A percentile compares a stretch with the other conserved stretches of the same genome.
Evolutionary conservation across 2,113 vertebrate genomes (phyloP).

Genomic region (Hystrix cristata): DNA sequence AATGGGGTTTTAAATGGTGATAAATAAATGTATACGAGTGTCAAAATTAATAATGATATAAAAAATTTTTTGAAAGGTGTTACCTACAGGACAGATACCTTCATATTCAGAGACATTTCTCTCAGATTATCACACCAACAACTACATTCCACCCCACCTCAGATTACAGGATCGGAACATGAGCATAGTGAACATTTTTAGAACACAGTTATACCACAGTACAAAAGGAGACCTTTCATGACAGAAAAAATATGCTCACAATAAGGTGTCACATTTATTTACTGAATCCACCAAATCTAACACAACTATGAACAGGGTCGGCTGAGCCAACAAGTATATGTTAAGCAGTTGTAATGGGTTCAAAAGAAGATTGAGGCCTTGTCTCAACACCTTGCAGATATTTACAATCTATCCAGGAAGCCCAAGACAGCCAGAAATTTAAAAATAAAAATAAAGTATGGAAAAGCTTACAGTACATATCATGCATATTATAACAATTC

Average conservation of each 20-base stretch:
- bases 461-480: background rate
- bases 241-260: background rate
- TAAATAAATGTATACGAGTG: background rate
- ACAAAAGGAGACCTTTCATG: background rate
- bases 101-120: background rate
- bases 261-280: background rate
- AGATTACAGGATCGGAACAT: background rate
- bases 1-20: background rate
- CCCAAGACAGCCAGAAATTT: background rate
- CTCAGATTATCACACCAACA: background rate
- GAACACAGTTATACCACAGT: background rate
- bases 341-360: background rate
- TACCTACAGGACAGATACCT: background rate
- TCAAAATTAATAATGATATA: background rate
- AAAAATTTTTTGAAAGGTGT: background rate
- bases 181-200: background rate
- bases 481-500: background rate
- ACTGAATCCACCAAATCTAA: background rate
- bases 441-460: constrained; percentile 7
- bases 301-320: background rate
- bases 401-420: background rate
- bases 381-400: background rate
- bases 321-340: background rate
- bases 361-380: background rate
- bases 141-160: background rate